Base-by-base conservation (phyloP, 2,797 vertebrate species). In the Tokudaia muenninki region DNA sequence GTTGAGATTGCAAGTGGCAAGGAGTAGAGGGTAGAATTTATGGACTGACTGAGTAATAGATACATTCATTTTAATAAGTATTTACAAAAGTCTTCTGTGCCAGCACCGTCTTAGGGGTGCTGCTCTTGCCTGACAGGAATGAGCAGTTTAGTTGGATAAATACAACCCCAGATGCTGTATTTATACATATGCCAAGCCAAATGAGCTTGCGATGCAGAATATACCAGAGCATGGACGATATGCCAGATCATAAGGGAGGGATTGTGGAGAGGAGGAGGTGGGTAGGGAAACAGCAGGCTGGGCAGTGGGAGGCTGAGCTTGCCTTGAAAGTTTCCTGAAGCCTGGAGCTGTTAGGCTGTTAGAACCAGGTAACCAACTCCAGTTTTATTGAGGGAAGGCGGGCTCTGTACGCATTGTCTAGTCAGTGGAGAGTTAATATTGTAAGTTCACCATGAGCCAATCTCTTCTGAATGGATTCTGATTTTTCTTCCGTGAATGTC, bases 1-100 rank as follows among this genome's bases (percentile, higher is more conserved):
- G 22, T 65, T 8, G 41, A 96, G 70, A 77, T 47, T 80, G 92
- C 55, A 21, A 2, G 10, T 90, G 16, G 82, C 81, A 95, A 91
- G 47, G 59, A 80, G 6, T n/a, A 92, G 44, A 75, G 24, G 34
- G 13, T 84, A 87, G 50, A 67, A 44, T 92, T 95, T 91, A 75
- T 75, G 52, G 50, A 61, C 31, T 80, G 72, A 86, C 17, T 82
- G 63, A 81, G 86, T 77, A 87, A 67, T 90, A 90, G 84, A 92
- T 77, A 57, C 83, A 34, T 94, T 94, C 84, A 70, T 96, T 95
- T 96, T 97, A 92, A 63, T 94, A 86, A 63, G 88, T 52, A 52
- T 96, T 95, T 97, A 41, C 79, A 79, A 11, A 59, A 24, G 67
- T 70, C 90, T 86, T 75, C 24, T 79, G 0, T 91, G 70, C 78